Conservation (phyloP, 2,797 vertebrate species). For the Erethizon dorsatum region DNA sequence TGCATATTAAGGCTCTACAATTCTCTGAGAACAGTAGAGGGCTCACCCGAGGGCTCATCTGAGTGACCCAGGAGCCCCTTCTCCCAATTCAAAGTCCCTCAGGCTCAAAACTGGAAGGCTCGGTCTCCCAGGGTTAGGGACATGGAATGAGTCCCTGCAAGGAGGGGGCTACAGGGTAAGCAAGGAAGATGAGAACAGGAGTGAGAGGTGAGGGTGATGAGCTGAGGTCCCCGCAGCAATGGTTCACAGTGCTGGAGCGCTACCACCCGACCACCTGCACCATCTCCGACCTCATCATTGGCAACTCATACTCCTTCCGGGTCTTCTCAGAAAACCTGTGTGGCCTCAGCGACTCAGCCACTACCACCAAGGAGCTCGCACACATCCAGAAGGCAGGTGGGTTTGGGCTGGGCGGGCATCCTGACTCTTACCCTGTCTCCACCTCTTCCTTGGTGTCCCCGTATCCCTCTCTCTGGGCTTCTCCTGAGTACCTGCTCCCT, state of each 20-base stretch:
- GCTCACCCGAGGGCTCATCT: background rate
- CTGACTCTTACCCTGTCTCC: background rate
- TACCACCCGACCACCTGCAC: conserved; percentile 94
- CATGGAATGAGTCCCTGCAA: background rate
- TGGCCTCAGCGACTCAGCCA: conserved; percentile 90
- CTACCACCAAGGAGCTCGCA: conserved; percentile 90
- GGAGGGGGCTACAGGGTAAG: background rate
- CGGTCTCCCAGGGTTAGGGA: background rate
- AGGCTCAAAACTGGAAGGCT: background rate
- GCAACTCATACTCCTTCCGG: conserved; percentile 95
- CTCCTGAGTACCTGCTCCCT: background rate
- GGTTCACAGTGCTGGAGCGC: conserved; percentile 96
- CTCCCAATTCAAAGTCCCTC: background rate
- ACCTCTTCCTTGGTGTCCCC: fast-evolving
- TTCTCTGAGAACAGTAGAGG: background rate
- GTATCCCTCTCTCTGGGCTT: too few species aligned
- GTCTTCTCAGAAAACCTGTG: conserved; percentile 95
- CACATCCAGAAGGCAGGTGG: conserved; percentile 93
- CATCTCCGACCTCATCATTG: conserved; percentile 96
- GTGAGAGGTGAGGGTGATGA: background rate
- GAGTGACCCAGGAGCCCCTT: background rate
- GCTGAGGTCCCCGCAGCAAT: conserved; percentile 90
- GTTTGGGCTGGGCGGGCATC: background rate
- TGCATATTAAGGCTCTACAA: background rate
- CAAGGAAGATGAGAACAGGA: fast-evolving